These are phyloP conservation scores for Hafferia zeledoni DNA, from an alignment of 2,797 vertebrate genomes.

Conservation along the genomic window DNA sequence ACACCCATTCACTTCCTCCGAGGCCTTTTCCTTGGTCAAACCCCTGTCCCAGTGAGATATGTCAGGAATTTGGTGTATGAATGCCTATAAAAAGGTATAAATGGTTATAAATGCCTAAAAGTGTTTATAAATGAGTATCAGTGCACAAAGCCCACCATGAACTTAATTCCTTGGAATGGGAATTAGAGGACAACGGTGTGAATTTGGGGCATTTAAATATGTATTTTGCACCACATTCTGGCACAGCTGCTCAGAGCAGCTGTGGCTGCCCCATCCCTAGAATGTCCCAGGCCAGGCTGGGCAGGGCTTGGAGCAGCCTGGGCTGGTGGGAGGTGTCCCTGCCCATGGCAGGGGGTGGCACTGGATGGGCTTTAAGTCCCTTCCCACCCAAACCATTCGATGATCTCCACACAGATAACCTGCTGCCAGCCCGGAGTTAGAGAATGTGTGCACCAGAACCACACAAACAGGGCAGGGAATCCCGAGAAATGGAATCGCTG, in stretches of 20 bases:
- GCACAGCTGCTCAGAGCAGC: too few relatives aligned
- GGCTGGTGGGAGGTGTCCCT: background rate
- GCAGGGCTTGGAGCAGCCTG: background rate
- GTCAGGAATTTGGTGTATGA: background rate
- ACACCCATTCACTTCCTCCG: background rate
- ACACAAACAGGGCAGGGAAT: accelerated
- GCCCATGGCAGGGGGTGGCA: accelerated
- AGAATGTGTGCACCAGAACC: accelerated
- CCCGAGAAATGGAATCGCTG: background rate
- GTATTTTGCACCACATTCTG: background rate
- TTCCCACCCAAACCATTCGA: background rate
- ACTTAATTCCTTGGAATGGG: background rate
- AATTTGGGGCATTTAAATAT: background rate
- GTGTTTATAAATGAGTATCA: background rate
- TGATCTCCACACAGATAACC: background rate
- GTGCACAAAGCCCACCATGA: accelerated
- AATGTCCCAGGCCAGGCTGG: background rate
- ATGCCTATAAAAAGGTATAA: background rate
- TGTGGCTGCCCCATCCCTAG: background rate
- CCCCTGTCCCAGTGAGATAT: background rate
- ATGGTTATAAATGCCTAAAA: background rate
- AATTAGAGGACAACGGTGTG: background rate
- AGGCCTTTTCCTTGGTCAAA: background rate
- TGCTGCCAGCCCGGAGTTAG: background rate
- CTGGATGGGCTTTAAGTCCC: background rate